Conservation (phyloP, 1,140 invertebrate genomes). For the Whitmania pigra region DNA sequence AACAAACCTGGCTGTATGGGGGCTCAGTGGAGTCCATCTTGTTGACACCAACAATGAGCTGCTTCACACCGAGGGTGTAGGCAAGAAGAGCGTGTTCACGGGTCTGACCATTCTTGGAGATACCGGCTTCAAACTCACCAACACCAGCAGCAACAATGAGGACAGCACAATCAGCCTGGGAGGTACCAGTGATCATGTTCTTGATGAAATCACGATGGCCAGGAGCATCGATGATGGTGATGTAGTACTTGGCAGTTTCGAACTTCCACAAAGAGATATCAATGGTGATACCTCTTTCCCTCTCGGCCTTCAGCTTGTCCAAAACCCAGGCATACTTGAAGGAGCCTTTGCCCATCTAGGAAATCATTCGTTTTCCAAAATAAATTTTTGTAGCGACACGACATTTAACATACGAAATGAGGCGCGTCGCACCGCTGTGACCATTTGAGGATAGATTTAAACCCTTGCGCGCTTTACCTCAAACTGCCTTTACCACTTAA, state of each 20-base stretch:
- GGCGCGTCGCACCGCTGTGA: no score
- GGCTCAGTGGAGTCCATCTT: no score
- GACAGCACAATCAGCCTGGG: conserved; percentile 90
- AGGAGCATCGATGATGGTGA: conserved; percentile 97
- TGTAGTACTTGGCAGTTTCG: conserved; percentile 89
- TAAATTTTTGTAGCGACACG: neutral
- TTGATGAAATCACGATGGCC: conserved; percentile 99
- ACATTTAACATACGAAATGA: neutral
- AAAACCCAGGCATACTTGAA: conserved; percentile 97
- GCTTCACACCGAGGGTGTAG: no score
- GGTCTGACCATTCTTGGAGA: conserved; percentile 98
- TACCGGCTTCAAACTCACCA: conserved; percentile 96
- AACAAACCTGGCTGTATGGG: no score
- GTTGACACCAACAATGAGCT: no score
- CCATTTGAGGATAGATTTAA: no score
- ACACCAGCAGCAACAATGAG: conserved; percentile 91
- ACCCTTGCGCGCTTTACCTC: no score
- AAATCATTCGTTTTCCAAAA: conserved; percentile 15
- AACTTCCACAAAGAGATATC: conserved; percentile 99
- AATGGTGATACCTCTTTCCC: conserved; percentile 98
- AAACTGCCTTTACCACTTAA: no score
- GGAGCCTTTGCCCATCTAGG: conserved; percentile 76
- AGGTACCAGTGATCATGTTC: conserved; percentile 99
- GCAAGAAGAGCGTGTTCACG: no score
- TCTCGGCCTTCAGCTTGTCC: conserved; percentile 96